A percentile compares a stretch with the other conserved stretches of the same genome.
Evolutionary conservation across 1,140 invertebrate genomes (phyloP).

Genomic region (Cotesia glomerata): DNA sequence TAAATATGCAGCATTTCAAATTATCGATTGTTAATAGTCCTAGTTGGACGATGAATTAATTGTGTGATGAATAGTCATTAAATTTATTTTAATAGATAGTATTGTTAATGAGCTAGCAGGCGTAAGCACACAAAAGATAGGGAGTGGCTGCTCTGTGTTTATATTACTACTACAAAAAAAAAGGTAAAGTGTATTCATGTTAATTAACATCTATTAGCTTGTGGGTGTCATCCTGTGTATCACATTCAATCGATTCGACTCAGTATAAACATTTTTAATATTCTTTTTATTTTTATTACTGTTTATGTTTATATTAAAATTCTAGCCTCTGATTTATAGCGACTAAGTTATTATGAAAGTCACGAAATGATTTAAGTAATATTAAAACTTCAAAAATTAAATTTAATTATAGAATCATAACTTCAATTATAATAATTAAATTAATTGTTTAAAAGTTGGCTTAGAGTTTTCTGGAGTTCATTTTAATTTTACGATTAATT

Average conservation of each 20-base stretch:
- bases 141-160: neutral
- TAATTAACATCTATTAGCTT: slow-evolving; percentile 33
- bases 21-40: no score
- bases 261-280: slow-evolving; percentile 15
- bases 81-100: neutral
- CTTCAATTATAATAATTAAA: no score
- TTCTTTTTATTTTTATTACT: neutral
- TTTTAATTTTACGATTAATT: no score
- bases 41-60: no score
- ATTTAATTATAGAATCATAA: no score
- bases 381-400: no score
- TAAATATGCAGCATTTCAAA: no score
- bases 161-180: slow-evolving; percentile 11
- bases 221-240: slow-evolving; percentile 9
- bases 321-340: no score
- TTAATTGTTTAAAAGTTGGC: no score
- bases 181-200: slow-evolving; percentile 29
- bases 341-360: no score
- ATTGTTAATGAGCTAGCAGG: neutral
- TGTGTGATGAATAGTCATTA: neutral
- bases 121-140: slow-evolving; percentile 6
- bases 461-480: no score
- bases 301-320: neutral
- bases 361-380: no score
- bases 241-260: slow-evolving; percentile 16